Base-by-base conservation (phyloP, 1,140 invertebrate species). In the Danaus plexippus region DNA sequence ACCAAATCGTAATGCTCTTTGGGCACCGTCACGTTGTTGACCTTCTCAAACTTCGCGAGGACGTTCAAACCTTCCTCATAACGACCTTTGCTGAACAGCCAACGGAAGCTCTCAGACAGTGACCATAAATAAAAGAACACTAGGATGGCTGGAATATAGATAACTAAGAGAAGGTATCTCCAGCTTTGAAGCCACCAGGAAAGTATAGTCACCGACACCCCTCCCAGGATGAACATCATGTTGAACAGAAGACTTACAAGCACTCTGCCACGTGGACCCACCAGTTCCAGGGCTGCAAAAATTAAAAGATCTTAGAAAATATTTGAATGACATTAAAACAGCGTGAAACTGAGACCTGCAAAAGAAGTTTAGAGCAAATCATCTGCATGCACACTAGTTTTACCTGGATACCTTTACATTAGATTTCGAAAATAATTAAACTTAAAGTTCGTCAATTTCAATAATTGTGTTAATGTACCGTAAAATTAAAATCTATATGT, bases 81-180 rank as follows among this genome's bases (percentile, higher is more conserved):
- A 61, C 90, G 90, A 5, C 92, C 91, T 61, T 92, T 91, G n/a
- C 92, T 91, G 60, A 95, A 80, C 15, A 94, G 87, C 94, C 94
- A 96, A 66, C 94, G 82, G 59, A 92, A 88, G 47, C 91, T 92
- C 75, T 92, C 91, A 0, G 90, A 89, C 1, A 92, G 66, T 18
- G 89, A 75, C 80, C 90, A 89, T 15, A 90, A 89, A 69, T 92
- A 90, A 8, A 89, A 72, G 43, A 94, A 77, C n/a, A 92, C 85
- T 7, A 92, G 77, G 10, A 94, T 69, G 11, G 92, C 91, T 8
- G 92, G 91, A 0, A 87, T 85, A 61, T 94, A 94, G 43, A 93
- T 88, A 18, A 92, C 85, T 42, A 93, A 88, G 32, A 94, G 88
- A 11, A 94, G 75, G 47, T 87, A 77, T 54, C 93, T 87, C 94